Evolutionary conservation across 2,888 invertebrate genomes (phyloP), one percentile per base, ranked within the genome.

Genomic region (Operophtera brumata): DNA sequence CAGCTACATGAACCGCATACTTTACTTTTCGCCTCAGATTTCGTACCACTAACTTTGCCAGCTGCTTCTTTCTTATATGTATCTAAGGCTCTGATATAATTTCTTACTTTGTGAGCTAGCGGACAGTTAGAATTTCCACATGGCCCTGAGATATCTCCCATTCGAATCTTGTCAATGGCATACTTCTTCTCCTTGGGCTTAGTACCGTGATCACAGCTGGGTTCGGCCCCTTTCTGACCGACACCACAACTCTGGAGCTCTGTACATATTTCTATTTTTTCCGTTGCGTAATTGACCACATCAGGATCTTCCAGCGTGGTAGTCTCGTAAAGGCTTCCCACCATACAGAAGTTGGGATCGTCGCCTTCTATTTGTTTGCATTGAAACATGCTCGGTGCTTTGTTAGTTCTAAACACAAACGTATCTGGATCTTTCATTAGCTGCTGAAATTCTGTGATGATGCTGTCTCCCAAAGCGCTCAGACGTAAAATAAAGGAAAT

Each of bases 81-180:
- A 1, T 86, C 82, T 40, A 89, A 62, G 54, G 79, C 80, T 63
- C 90, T 77, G 44, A 90, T 81, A 54, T 89, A 90, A 8, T 66
- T 77, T 65, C 69, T 85, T 1, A 90, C 82, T 73, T 85, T 90
- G 62, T 87, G 87, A 35, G 89, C 88, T 59, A 90, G 68, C 35
- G 78, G 67, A 65, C 90, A 90, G 47, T 84, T 88, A 25, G 75
- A 50, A 66, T 90, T 90, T 42, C 90, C 90, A 68, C 90, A 90
- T 1, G 90, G 89, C 4, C 90, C 90, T 36, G 69, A 75, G 32
- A 90, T 90, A 59, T 90, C 89, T 50, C 90, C 89, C 88, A 90
- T 90, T 63, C 79, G 80, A 44, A 90, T 82, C 60, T 86, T 86
- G 48, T 83, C 75, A 14, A 86, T 80, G 11, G 81, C 66, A 69